phyloP scores from a whole-genome alignment of 2,113 vertebrate genomes.

The Cyphomyrus discorhynchus region DNA sequence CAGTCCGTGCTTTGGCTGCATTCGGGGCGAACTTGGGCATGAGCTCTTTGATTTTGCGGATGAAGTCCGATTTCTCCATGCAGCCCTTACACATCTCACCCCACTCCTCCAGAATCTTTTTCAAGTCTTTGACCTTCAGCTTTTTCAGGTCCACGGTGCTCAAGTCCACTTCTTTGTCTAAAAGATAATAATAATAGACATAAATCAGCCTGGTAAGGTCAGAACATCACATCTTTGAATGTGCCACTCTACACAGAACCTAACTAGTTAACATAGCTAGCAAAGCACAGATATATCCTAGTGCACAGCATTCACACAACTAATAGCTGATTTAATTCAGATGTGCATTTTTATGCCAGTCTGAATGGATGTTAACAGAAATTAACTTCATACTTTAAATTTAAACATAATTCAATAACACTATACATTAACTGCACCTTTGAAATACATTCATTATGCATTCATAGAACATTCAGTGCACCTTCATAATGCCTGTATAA shows the following conservation, averaged over 20 bases:
- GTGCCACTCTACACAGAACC: neutral
- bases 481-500: neutral
- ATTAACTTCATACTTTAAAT: neutral
- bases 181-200: neutral
- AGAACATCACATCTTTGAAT: neutral
- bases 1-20: conserved; percentile 79
- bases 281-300: neutral
- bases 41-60: conserved; percentile 89
- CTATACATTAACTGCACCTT: neutral
- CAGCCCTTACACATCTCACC: conserved; percentile 92
- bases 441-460: neutral
- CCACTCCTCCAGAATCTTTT: conserved; percentile 95
- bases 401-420: neutral
- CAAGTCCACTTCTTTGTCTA: conserved; percentile 92
- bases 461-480: neutral
- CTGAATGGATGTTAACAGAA: neutral
- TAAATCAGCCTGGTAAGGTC: neutral
- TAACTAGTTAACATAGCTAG: neutral
- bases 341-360: neutral
- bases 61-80: conserved; percentile 90
- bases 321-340: neutral
- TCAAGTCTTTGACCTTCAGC: conserved; percentile 89
- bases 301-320: neutral
- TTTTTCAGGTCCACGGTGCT: conserved; percentile 91
- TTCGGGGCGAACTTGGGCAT: conserved; percentile 90